Evolutionary conservation across 2,113 vertebrate genomes (phyloP).

Genomic region (Sciurus niger): DNA sequence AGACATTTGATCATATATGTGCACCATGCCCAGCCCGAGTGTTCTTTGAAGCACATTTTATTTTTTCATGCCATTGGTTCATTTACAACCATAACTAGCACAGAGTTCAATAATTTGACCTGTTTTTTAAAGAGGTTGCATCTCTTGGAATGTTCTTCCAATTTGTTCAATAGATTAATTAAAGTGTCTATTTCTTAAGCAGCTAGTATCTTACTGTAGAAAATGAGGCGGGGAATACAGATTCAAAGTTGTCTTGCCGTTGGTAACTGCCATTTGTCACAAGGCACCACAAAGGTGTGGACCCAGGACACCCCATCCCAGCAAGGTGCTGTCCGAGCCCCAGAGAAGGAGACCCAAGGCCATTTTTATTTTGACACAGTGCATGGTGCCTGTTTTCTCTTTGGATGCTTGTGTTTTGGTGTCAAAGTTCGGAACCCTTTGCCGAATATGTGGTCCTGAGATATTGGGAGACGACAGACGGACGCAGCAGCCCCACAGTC

Average conservation of each 20-base stretch:
- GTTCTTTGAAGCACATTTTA: too few species aligned
- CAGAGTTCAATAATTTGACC: too few species aligned
- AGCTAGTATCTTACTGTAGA: neutral
- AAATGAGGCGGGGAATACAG: neutral
- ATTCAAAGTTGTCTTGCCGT: too few species aligned
- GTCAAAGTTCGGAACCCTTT: neutral
- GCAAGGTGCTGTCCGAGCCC: too few species aligned
- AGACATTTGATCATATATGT: too few species aligned
- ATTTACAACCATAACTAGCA: too few species aligned
- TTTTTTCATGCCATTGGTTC: too few species aligned
- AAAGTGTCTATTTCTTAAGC: neutral
- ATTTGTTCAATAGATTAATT: too few species aligned
- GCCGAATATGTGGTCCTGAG: neutral
- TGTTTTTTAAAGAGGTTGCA: neutral
- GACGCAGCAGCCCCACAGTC: neutral
- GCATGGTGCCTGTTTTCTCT: neutral
- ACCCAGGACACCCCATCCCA: too few species aligned
- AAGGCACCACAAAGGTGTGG: too few species aligned
- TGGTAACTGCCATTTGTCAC: neutral
- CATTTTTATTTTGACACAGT: neutral
- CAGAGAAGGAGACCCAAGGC: neutral
- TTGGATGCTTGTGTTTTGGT: neutral
- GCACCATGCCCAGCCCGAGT: too few species aligned
- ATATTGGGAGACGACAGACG: neutral
- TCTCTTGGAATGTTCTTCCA: too few species aligned